Percentiles rank a stretch among this genome's conserved stretches.
Conservation (phyloP, 2,888 invertebrate genomes). For the Ophion costatus region DNA sequence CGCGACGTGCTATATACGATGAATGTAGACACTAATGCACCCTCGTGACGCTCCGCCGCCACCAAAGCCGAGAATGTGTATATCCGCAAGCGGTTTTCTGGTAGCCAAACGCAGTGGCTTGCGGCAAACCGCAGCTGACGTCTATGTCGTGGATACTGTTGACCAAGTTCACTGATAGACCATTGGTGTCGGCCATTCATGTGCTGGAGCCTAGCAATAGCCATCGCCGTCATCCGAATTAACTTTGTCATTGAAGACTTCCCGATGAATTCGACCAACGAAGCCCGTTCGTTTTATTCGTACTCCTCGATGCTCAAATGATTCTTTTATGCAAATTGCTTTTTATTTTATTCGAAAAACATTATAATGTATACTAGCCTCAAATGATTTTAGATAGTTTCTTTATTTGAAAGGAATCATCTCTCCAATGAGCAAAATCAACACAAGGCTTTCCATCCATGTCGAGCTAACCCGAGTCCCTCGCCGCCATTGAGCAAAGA, state of each 20-base stretch:
- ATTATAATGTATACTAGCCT: not conserved
- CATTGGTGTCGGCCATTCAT: not conserved
- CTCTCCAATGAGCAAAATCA: constrained; percentile 24
- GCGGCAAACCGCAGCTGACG: constrained; percentile 81
- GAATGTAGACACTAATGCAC: constrained; percentile 15
- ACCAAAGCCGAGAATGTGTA: constrained; percentile 1
- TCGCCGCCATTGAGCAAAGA: constrained; percentile 38
- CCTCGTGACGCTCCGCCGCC: constrained; percentile 47
- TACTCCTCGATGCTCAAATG: not conserved
- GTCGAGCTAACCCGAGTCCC: constrained; percentile 57
- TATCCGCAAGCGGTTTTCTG: constrained; percentile 43
- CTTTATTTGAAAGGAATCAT: constrained; percentile 9
- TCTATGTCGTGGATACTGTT: constrained; percentile 58
- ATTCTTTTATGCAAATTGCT: constrained; percentile 6
- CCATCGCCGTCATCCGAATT: not conserved
- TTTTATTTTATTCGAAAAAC: constrained; percentile 23
- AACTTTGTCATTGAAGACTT: not conserved
- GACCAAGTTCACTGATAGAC: constrained; percentile 48
- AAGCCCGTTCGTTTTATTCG: not conserved
- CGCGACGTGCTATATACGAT: constrained; percentile 58
- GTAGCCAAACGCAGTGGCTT: constrained; percentile 66
- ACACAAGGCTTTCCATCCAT: constrained; percentile 29
- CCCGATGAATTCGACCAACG: not conserved
- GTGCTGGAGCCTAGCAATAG: not conserved
- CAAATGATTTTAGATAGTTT: constrained; percentile 20